Conservation (phyloP, 2,797 vertebrate genomes). For the Gadopsis marmoratus region DNA sequence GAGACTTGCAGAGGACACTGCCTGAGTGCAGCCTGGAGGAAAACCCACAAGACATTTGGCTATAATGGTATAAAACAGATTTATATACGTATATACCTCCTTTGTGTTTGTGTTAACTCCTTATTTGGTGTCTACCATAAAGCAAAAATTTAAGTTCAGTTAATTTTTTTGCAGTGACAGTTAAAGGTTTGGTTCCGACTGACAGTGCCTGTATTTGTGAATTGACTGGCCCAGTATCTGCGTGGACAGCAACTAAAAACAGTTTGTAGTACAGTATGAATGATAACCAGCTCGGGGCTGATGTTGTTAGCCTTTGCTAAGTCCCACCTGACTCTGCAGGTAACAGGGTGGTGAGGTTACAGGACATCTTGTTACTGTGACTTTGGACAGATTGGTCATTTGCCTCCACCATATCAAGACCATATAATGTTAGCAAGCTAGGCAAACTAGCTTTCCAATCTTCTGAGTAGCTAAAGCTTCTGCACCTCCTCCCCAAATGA, state of each 20-base stretch:
- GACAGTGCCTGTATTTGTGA: too few relatives aligned
- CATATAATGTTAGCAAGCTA: too few relatives aligned
- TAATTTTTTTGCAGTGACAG: neutral
- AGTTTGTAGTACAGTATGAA: too few relatives aligned
- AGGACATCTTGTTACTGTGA: too few relatives aligned
- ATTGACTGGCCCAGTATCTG: too few relatives aligned
- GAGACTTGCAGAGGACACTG: conserved; percentile 6
- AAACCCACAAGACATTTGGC: neutral
- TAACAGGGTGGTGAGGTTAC: too few relatives aligned
- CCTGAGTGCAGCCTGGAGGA: neutral
- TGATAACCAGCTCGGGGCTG: too few relatives aligned
- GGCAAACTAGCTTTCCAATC: too few relatives aligned
- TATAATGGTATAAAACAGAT: neutral
- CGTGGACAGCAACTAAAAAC: too few relatives aligned
- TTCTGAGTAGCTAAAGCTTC: too few relatives aligned
- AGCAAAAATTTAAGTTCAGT: neutral
- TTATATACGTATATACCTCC: neutral
- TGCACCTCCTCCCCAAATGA: neutral
- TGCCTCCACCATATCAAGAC: too few relatives aligned
- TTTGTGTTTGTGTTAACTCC: neutral
- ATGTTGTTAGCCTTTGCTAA: neutral
- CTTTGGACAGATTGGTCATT: too few relatives aligned
- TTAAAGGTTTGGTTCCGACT: neutral
- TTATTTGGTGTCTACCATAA: neutral
- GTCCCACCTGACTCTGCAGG: neutral